A percentile compares a stretch with the other conserved stretches of the same genome.
Conservation (phyloP, 2,888 invertebrate species). For the Agrotis exclamationis region DNA sequence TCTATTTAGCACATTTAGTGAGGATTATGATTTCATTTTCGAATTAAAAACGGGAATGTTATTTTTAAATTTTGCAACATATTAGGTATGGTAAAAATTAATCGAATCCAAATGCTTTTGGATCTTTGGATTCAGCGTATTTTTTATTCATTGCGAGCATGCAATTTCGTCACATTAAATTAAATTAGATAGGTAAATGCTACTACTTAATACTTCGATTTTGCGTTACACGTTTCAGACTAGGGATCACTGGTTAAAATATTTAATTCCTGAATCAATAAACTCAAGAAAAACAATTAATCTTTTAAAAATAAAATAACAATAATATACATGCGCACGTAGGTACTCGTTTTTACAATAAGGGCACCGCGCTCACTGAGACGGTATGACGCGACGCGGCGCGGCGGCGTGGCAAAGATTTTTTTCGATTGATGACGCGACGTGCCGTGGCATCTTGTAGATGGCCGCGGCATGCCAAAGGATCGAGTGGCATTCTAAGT, state of each 20-base stretch:
- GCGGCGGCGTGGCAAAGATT: too few species aligned
- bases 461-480: too few species aligned
- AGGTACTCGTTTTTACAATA: conserved; percentile 13
- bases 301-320: background rate
- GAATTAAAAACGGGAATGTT: background rate
- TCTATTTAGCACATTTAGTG: background rate
- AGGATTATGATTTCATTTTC: background rate
- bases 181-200: conserved; percentile 34
- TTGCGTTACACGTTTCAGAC: conserved; percentile 19
- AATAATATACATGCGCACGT: background rate
- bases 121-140: background rate
- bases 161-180: conserved; percentile 21
- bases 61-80: background rate
- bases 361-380: too few species aligned
- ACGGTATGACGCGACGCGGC: too few species aligned
- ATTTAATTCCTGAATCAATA: conserved; percentile 28
- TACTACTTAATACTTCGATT: conserved; percentile 16
- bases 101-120: background rate
- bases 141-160: conserved; percentile 4
- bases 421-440: too few species aligned
- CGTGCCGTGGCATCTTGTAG: too few species aligned
- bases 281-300: conserved; percentile 8
- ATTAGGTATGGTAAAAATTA: background rate
- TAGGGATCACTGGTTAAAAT: conserved; percentile 25
- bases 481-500: too few species aligned